Percentiles rank a stretch among this genome's conserved stretches.
phyloP scores from a whole-genome alignment of 2,888 invertebrate species.

The Patella pellucida region DNA sequence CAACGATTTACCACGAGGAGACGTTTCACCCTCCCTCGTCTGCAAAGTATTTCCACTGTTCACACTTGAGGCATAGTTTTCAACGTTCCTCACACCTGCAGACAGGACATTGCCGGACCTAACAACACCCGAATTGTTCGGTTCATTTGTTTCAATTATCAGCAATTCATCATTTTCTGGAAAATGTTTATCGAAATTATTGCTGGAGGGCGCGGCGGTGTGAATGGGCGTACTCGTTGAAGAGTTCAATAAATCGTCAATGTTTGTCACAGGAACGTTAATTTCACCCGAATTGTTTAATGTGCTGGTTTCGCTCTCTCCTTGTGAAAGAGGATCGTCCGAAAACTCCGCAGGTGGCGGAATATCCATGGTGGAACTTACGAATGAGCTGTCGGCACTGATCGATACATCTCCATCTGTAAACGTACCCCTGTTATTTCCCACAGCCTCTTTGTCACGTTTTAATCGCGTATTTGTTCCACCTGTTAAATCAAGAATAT shows the following conservation, averaged over 20 bases:
- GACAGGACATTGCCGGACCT: not conserved
- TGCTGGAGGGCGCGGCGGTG: not conserved
- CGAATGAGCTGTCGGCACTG: not conserved
- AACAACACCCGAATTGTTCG: not conserved
- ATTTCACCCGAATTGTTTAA: not conserved
- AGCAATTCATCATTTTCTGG: conserved; percentile 1
- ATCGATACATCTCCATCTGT: not conserved
- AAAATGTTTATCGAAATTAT: not conserved
- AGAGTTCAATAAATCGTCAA: conserved; percentile 49
- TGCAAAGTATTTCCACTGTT: not conserved
- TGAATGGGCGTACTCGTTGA: conserved; percentile 3
- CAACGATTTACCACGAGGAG: not conserved
- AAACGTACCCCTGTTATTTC: not conserved
- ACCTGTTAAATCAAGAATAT: conserved; percentile 4
- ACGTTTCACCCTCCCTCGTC: not conserved
- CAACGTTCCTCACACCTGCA: not conserved
- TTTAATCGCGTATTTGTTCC: not conserved
- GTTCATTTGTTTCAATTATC: not conserved
- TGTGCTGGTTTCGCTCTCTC: conserved; percentile 1
- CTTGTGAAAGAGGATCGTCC: conserved; percentile 31
- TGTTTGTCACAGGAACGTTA: conserved; percentile 46
- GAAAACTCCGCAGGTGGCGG: conserved; percentile 58
- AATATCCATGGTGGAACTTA: conserved; percentile 29
- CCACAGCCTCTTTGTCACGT: not conserved
- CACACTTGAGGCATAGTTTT: not conserved